Conservation (phyloP, 2,113 vertebrate species). For the Odocoileus hemionus region DNA sequence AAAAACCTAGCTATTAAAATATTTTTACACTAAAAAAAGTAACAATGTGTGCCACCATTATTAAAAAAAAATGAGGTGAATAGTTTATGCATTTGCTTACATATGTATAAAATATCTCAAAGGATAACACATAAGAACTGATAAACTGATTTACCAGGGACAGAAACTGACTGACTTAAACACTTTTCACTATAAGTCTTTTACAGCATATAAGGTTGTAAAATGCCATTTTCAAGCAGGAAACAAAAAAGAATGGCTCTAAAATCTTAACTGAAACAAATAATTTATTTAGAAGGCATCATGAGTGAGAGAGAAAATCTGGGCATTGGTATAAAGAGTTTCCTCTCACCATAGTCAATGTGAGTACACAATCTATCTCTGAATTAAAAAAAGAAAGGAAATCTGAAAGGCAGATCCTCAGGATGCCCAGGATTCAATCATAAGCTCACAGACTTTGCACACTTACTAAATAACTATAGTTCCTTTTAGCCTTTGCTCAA, state of each 20-base stretch:
- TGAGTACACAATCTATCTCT: neutral
- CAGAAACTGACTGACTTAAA: neutral
- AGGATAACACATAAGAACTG: neutral
- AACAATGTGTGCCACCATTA: neutral
- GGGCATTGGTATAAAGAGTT: neutral
- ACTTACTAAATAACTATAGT: neutral
- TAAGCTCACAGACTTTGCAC: neutral
- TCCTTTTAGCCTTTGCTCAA: neutral
- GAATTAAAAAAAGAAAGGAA: neutral
- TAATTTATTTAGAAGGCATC: neutral
- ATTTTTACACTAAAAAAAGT: neutral
- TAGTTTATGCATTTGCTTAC: neutral
- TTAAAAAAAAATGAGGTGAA: neutral
- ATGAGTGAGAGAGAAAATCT: neutral
- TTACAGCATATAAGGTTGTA: neutral
- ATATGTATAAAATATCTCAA: neutral
- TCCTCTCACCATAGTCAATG: neutral
- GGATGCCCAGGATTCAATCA: neutral
- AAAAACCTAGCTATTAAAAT: neutral
- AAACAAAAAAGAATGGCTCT: neutral
- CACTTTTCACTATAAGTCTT: neutral
- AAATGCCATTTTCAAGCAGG: neutral
- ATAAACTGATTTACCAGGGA: neutral
- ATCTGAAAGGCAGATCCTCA: neutral
- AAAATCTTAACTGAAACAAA: neutral